Percentiles rank a stretch among this genome's conserved stretches.
Evolutionary conservation across 2,888 invertebrate species (phyloP).

Genomic region (Campopleginae sp.): DNA sequence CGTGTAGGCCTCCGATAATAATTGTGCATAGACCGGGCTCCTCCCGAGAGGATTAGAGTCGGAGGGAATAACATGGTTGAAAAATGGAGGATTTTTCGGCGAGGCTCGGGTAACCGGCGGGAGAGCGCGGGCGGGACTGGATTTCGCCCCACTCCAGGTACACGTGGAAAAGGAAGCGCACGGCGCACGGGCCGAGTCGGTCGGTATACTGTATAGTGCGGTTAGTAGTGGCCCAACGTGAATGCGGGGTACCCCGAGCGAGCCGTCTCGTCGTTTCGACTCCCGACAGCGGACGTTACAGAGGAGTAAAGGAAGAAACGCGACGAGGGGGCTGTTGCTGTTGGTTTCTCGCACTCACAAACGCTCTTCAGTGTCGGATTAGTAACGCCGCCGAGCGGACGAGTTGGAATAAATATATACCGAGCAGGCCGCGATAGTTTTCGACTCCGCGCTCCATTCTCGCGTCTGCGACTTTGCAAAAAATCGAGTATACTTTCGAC

Average conservation of each 20-base stretch:
- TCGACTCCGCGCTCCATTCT: not conserved
- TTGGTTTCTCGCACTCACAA: not conserved
- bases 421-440: not conserved
- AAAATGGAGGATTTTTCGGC: not conserved
- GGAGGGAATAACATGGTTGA: not conserved
- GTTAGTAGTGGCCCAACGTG: conserved; percentile 4
- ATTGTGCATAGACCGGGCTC: not conserved
- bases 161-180: not conserved
- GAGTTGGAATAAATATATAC: conserved; percentile 2
- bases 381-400: conserved; percentile 65
- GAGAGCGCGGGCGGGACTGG: not conserved
- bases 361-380: conserved; percentile 63
- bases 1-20: conserved; percentile 17
- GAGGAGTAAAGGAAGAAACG: not conserved
- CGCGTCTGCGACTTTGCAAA: not conserved
- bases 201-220: conserved; percentile 3
- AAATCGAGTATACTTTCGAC: not conserved
- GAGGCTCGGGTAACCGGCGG: not conserved
- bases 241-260: conserved; percentile 32
- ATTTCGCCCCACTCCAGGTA: not conserved
- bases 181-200: not conserved
- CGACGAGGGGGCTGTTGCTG: conserved; percentile 1
- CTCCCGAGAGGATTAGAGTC: not conserved
- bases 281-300: not conserved
- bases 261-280: not conserved